A percentile compares a stretch with the other conserved stretches of the same genome.
These are phyloP conservation scores for Meda fulgida DNA, from an alignment of 2,797 vertebrate species.

Conservation along the genomic window DNA sequence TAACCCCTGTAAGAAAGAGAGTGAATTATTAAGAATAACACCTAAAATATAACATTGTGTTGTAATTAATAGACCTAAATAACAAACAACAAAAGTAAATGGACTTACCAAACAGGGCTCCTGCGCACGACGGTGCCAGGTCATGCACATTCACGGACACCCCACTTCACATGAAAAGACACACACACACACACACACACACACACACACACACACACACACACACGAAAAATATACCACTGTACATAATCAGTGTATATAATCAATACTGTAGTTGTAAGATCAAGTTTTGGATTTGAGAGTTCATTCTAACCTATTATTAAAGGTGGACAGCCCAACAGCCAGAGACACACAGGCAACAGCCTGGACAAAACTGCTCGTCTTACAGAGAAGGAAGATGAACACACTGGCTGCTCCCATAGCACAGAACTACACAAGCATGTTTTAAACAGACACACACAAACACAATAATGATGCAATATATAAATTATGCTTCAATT, in stretches of 20 bases:
- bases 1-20: constrained; percentile 81
- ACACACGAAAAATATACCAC: neutral
- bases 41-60: neutral
- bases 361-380: constrained; percentile 78
- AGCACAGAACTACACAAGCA: constrained; percentile 78
- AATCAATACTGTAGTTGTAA: neutral
- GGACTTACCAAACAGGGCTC: constrained; percentile 88
- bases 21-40: neutral
- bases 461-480: too few species aligned
- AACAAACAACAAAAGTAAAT: neutral
- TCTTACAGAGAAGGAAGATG: constrained; percentile 79
- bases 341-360: constrained; percentile 79
- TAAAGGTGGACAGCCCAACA: constrained; percentile 84
- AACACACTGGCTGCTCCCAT: constrained; percentile 87
- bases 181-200: neutral
- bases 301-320: constrained; percentile 77
- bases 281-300: neutral
- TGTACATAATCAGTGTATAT: neutral
- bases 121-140: constrained; percentile 88
- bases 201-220: too few species aligned
- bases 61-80: too few species aligned
- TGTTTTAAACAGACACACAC: neutral
- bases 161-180: constrained; percentile 77
- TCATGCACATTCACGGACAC: constrained; percentile 91
- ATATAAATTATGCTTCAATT: too few species aligned